Evolutionary conservation across 2,113 vertebrate genomes (phyloP), one percentile per base, ranked within the genome.

Genomic region (Dicrurus megarhynchus): DNA sequence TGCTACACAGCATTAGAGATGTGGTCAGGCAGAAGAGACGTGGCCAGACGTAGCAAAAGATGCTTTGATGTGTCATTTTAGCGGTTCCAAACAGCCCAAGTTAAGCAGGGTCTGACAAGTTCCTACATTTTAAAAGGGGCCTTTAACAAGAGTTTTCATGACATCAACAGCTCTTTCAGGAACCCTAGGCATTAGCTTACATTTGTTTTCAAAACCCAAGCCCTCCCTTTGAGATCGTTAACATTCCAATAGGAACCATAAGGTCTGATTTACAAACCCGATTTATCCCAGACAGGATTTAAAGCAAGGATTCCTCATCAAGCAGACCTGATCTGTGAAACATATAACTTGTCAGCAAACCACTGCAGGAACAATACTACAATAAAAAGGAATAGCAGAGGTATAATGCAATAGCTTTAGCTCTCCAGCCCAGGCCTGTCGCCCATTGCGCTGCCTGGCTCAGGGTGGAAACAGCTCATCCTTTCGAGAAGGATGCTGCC

Each of bases 281-380:
- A 24, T 61, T 90, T 88, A 80, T 65, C 46, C 83, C 49, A 77
- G 75, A 30, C 30, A 80, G 2, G 1, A 69, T 50, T 90, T 85
- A 77, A 83, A 69, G 55, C 50, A 94, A 96, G 88, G 90, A 94
- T 79, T 94, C 82, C 55, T 92, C 94, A 77, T 88, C 64, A 93
- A 53, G 90, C 22, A 86, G 68, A 76, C 50, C 33, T 80, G 63
- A 94, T 93, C 71, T 84, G 42, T 63, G 76, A 93, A 95, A 95
- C 63, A 80, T 16, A 30, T 10, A 92, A 64, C 35, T 76, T 74
- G 88, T 74, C 79, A 77, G 67, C 67, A 90, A 92, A 85, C 22
- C 49, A 63, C 26, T 33, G 21, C 2, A 80, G 75, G 79, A 95
- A 83, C 46, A 77, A 68, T 39, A 59, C 22, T 50, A 28, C 27